Base-by-base conservation (phyloP, 2,113 vertebrate species). In the Sorex fumeus region DNA sequence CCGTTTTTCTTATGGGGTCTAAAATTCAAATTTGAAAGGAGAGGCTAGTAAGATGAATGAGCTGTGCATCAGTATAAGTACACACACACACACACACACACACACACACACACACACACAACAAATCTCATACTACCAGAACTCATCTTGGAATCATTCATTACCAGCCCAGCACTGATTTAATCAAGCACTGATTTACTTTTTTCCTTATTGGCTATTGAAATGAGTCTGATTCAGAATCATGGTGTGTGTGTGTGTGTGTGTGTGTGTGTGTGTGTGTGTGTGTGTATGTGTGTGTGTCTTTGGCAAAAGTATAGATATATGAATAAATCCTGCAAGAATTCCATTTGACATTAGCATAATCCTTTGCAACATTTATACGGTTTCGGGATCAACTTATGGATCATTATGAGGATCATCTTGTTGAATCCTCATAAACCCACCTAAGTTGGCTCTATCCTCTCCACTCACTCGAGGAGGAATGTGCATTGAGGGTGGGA, bases 151-250 rank as follows among this genome's bases (percentile, higher is more conserved):
- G 57, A 60, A 60, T 19, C 57, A 60, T 60, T 50, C 74, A 45
- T 1, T 0, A 18, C 50, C 5, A 60, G 57, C 43, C 45, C 36
- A 36, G 45, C 28, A 45, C 57, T 53, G 30, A 32, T 3, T 3
- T 64, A 34, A 77, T 72, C 60, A 47, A 28, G 2, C 6, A 0
- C 40, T 79, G 18, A 80, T 81, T 57, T 45, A 80, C 45, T 27
- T 0, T 70, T 36, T 84, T 81, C n/a, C 64, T 74, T 40, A 75
- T 75, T 64, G 66, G 69, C 43, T 47, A 69, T 25, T 12, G 47
- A 93, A 74, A 69, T 89, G 10, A 18, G 27, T 69, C 69, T 32
- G 40, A 87, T 69, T 96, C 74, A 90, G 78, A 77, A 87, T 62
- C 5, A 40, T 57, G 57, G 40, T 32, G 6, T 84, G 67, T 34